Evolutionary conservation across 2,888 invertebrate species (phyloP).

Genomic region (Portevinia maculata): DNA sequence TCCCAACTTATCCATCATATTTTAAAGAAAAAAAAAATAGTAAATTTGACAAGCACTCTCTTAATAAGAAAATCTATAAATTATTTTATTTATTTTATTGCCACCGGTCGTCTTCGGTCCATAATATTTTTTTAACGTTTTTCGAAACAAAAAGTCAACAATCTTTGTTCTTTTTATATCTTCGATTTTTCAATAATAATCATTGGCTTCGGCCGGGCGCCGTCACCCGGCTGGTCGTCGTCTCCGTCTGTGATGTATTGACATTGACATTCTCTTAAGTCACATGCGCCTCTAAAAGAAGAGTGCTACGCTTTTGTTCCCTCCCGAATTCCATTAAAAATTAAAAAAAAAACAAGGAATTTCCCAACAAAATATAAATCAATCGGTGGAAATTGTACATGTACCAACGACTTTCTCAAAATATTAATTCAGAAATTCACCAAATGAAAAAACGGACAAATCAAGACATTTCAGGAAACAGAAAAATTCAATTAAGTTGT

Average conservation of each 20-base stretch:
- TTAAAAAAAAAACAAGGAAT: neutral
- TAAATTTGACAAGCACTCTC: too few species aligned
- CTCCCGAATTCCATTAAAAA: slow-evolving; percentile 1
- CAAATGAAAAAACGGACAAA: neutral
- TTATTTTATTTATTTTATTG: too few species aligned
- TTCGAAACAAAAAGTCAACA: neutral
- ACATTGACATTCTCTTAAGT: slow-evolving; percentile 5
- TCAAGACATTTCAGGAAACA: neutral
- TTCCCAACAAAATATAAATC: neutral
- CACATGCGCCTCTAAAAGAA: neutral
- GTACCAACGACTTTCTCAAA: neutral
- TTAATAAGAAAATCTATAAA: too few species aligned
- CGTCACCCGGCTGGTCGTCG: too few species aligned
- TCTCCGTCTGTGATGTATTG: neutral
- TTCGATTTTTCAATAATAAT: slow-evolving; percentile 2
- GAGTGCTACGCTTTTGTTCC: neutral
- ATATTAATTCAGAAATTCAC: neutral
- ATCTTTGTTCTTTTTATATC: neutral
- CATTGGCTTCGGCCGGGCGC: neutral
- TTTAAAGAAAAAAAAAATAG: too few species aligned
- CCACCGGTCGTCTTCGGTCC: too few species aligned
- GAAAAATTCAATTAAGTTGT: slow-evolving; percentile 8
- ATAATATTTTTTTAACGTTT: slow-evolving; percentile 7
- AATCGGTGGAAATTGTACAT: neutral
- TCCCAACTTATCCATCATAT: too few species aligned